Evolutionary conservation across 1,140 invertebrate genomes (phyloP).

Genomic region (Popillia japonica): DNA sequence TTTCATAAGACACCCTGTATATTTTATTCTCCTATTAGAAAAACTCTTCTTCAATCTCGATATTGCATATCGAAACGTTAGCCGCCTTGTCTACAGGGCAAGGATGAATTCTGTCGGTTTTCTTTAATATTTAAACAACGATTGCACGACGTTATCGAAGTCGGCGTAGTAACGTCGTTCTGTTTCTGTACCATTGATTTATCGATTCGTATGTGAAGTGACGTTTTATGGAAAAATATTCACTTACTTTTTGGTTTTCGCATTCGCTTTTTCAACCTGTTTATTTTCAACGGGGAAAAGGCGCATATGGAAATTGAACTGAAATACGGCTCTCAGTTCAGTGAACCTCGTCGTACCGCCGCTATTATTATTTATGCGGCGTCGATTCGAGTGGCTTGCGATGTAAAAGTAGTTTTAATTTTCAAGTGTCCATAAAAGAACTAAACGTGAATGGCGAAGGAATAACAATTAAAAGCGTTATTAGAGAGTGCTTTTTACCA

Average conservation of each 20-base stretch:
- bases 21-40: too few species aligned
- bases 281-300: background rate
- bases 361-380: background rate
- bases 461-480: background rate
- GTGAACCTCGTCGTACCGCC: background rate
- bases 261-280: background rate
- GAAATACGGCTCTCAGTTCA: background rate
- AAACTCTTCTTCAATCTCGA: too few species aligned
- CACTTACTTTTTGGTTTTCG: background rate
- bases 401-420: background rate
- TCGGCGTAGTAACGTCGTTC: background rate
- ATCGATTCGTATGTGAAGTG: background rate
- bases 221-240: conserved; percentile 8
- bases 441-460: background rate
- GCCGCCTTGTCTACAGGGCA: too few species aligned
- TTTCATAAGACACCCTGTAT: too few species aligned
- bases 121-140: background rate
- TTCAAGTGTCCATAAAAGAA: background rate
- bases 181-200: background rate
- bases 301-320: conserved; percentile 6
- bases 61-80: too few species aligned
- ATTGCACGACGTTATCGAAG: background rate
- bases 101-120: background rate
- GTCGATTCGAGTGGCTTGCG: background rate
- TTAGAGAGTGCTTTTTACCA: background rate